Evolutionary conservation across 1,140 invertebrate species (phyloP).

Genomic region (Pantala flavescens): DNA sequence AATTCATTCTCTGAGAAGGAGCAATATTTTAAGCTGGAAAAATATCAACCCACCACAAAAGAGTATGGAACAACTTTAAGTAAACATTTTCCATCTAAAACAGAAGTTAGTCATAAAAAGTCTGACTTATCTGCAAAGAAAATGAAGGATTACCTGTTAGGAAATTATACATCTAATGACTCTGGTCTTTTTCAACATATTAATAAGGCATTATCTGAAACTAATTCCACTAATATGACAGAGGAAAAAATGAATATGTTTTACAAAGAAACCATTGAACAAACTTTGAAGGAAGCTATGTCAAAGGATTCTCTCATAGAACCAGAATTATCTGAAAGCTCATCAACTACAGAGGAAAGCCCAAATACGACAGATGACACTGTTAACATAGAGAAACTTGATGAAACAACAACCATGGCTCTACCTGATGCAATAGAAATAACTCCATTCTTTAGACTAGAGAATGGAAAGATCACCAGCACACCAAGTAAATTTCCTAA

Average conservation of each 20-base stretch:
- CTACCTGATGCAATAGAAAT: neutral
- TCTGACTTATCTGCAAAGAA: neutral
- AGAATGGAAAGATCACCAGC: neutral
- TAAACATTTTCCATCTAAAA: neutral
- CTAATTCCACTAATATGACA: neutral
- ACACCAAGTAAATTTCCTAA: neutral
- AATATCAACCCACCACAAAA: no score
- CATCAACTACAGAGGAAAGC: neutral
- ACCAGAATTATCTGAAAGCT: neutral
- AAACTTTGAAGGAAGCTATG: neutral
- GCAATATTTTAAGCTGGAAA: no score
- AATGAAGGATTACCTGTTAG: neutral
- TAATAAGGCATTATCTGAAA: neutral
- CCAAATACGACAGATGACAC: neutral
- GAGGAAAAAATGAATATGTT: neutral
- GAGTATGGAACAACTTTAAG: neutral
- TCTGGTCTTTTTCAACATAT: neutral
- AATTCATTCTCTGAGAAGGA: no score
- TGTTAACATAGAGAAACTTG: neutral
- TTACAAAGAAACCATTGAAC: neutral
- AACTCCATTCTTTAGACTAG: neutral
- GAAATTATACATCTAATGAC: neutral
- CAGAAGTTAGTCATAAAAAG: neutral
- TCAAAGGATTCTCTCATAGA: neutral
- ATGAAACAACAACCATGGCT: neutral